Conservation (phyloP, 1,140 invertebrate genomes). For the Diorhabda carinulata region DNA sequence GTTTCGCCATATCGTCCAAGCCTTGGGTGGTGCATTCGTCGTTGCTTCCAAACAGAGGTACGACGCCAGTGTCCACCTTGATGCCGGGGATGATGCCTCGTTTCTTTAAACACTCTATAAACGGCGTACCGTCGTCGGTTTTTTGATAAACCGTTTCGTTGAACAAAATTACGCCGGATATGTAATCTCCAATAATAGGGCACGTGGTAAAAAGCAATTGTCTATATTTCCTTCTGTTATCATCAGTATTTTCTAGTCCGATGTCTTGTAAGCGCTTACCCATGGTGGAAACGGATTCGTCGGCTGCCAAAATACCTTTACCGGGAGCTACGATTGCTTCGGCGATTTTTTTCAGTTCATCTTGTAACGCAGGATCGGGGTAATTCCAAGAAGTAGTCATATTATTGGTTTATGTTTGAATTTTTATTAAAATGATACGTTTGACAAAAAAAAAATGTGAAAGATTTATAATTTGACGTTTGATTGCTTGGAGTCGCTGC, state of each 20-base stretch:
- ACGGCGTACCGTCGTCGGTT: constrained; percentile 77
- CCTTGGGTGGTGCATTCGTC: constrained; percentile 96
- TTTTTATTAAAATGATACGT: no score
- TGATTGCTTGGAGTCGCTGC: no score
- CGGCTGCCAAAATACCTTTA: constrained; percentile 86
- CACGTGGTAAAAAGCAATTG: constrained; percentile 91
- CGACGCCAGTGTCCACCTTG: constrained; percentile 89
- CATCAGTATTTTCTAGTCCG: constrained; percentile 80
- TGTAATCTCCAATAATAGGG: constrained; percentile 66
- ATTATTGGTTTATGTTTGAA: constrained; percentile 36
- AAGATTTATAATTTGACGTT: no score
- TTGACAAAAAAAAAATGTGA: no score
- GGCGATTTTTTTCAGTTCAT: constrained; percentile 85
- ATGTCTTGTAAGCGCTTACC: constrained; percentile 80
- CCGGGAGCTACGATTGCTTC: constrained; percentile 88
- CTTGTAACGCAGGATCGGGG: constrained; percentile 79
- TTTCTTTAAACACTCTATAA: constrained; percentile 75
- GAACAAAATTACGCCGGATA: constrained; percentile 92
- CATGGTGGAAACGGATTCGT: constrained; percentile 83
- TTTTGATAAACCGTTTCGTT: constrained; percentile 98
- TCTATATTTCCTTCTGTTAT: constrained; percentile 81
- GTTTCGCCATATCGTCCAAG: constrained; percentile 87
- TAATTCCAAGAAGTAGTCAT: constrained; percentile 82
- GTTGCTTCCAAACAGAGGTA: constrained; percentile 83
- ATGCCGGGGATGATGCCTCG: constrained; percentile 88